Base-by-base conservation (phyloP, 2,797 vertebrate species). In the Eleutherodactylus coqui region DNA sequence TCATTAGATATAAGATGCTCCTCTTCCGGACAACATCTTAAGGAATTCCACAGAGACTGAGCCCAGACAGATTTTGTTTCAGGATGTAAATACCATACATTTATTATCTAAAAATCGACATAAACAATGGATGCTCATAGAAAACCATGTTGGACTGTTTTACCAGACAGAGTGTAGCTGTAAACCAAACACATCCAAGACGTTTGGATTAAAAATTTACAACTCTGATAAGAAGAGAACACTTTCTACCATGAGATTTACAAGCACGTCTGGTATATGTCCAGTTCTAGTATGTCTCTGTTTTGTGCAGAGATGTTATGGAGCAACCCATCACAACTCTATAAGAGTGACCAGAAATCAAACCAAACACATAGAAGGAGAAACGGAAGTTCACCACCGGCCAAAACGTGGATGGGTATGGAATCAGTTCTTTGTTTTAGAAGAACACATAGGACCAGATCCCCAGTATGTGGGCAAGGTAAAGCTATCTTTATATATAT, bases 401-500 rank as follows among this genome's bases (percentile, higher is more conserved):
- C 98, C 97, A 21, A 99, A 99, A 91, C 95, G 98, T 6, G 98
- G 98, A 93, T 99, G 98, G 98, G 98, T 99, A 90, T 99, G 98
- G 98, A 99, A 99, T 93, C 98, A 99, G 93, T 99, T 99, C 97
- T 99, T 99, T 95, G 98, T 99, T 97, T 97, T 99, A 97, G 98
- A 99, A 97, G 98, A 99, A 93, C 98, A 99, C 89, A 95, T 98
- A 91, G 98, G 98, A 94, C 94, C 97, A 72, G 97, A 99, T 41
- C 96, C 96, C 79, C 98, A 99, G 85, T 99, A 99, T 86, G 97
- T 99, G 76, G 98, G 98, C 91, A 99, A 99, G 96, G 98, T 99
- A 87, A 87, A 41, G 6, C 16, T 43, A 9, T 75, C 41, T 82
- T 6, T 3, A 67, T 4, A 24, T 24, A n/a, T 27, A 51, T 27